These are phyloP conservation scores for Mustela lutreola DNA, from an alignment of 2,113 vertebrate genomes.

Conservation along the genomic window DNA sequence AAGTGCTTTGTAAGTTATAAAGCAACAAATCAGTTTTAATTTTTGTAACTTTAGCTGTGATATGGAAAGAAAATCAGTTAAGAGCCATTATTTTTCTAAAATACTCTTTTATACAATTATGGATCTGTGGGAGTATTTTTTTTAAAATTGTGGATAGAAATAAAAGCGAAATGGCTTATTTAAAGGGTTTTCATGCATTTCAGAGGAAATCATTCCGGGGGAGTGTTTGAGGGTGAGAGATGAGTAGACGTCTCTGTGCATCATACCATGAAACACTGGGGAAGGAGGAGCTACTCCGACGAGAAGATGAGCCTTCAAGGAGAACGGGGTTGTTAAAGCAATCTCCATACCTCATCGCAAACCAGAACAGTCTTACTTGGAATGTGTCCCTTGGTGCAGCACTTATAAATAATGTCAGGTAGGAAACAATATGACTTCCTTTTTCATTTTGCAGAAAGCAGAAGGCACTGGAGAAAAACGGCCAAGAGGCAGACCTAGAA, in stretches of 20 bases:
- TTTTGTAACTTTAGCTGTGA: conserved; percentile 47
- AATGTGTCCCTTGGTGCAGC: conserved; percentile 48
- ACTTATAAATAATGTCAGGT: conserved; percentile 70
- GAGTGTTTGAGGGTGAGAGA: conserved; percentile 1
- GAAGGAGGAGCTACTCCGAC: neutral
- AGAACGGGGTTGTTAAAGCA: neutral
- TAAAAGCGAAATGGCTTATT: conserved; percentile 42
- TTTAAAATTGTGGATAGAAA: conserved; percentile 6
- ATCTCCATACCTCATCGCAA: conserved; percentile 49
- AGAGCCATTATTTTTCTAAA: conserved; percentile 42
- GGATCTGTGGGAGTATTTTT: neutral
- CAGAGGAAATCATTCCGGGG: neutral
- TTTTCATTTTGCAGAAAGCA: conserved; percentile 91
- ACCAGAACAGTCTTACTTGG: conserved; percentile 72
- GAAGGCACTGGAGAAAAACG: conserved; percentile 96
- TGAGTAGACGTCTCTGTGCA: neutral
- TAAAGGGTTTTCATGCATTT: conserved; percentile 65
- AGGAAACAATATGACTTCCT: conserved; percentile 82
- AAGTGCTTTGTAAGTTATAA: conserved; percentile 2
- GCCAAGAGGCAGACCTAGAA: conserved; percentile 98
- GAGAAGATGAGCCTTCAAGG: neutral
- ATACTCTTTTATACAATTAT: neutral
- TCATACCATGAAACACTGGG: neutral
- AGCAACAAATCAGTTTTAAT: neutral
- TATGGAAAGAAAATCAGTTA: conserved; percentile 15